Conservation (phyloP, 2,797 vertebrate species). For the Carapus acus region DNA sequence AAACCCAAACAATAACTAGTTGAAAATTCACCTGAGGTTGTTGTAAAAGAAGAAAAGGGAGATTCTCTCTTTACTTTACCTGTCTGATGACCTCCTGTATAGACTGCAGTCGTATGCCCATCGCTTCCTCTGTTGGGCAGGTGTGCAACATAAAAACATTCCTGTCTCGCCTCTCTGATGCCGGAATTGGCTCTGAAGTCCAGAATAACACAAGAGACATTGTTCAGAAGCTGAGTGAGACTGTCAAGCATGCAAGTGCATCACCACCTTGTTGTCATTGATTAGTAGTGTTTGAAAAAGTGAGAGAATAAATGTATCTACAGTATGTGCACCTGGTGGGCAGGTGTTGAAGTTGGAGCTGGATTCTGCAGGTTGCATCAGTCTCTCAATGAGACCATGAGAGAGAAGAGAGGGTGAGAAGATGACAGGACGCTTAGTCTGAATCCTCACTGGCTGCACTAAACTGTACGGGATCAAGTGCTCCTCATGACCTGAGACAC, state of each 20-base stretch:
- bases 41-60: not conserved
- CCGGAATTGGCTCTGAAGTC: slow-evolving; percentile 64
- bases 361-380: slow-evolving; percentile 76
- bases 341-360: slow-evolving; percentile 73
- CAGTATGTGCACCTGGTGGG: slow-evolving; percentile 58
- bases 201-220: not conserved
- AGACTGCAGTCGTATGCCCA: slow-evolving; percentile 70
- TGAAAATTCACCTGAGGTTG: no score
- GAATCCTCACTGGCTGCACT: slow-evolving; percentile 76
- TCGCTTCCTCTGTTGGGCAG: slow-evolving; percentile 47
- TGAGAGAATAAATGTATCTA: slow-evolving; percentile 3
- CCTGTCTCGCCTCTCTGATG: slow-evolving; percentile 56
- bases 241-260: no score
- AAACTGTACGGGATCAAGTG: slow-evolving; percentile 83
- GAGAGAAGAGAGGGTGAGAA: slow-evolving; percentile 83
- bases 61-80: slow-evolving; percentile 38
- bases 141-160: slow-evolving; percentile 67
- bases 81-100: slow-evolving; percentile 73
- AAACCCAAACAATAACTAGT: no score
- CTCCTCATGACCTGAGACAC: slow-evolving; percentile 70
- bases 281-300: slow-evolving; percentile 8
- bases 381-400: slow-evolving; percentile 80
- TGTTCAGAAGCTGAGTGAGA: slow-evolving; percentile 7
- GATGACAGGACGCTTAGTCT: slow-evolving; percentile 79
- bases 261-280: not conserved